Evolutionary conservation across 2,888 invertebrate genomes (phyloP).

Genomic region (Orchesella flavescens): DNA sequence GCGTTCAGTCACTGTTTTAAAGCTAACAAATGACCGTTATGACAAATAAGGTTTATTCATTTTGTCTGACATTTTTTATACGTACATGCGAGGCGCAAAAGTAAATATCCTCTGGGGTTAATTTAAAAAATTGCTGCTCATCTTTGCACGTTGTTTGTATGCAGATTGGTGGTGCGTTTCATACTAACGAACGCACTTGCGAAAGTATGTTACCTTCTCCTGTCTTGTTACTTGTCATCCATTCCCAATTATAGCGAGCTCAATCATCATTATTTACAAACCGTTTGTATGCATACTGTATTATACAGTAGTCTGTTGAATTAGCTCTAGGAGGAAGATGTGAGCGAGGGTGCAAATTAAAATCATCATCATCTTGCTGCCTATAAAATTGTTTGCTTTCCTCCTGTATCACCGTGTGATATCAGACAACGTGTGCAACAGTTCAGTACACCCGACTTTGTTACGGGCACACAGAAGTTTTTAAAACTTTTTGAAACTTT

Average conservation of each 20-base stretch:
- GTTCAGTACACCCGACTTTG: neutral
- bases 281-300: conserved; percentile 1
- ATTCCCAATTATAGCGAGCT: conserved; percentile 43
- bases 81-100: neutral
- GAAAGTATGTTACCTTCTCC: conserved; percentile 2
- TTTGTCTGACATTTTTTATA: neutral
- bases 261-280: conserved; percentile 31
- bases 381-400: neutral
- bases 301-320: neutral
- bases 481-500: too few relatives aligned
- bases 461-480: too few relatives aligned
- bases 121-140: conserved; percentile 11
- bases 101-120: conserved; percentile 44
- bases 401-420: conserved; percentile 2
- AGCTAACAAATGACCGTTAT: conserved; percentile 47
- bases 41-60: conserved; percentile 30
- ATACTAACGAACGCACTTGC: neutral
- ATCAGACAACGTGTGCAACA: neutral
- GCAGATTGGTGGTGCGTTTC: neutral
- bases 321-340: conserved; percentile 11
- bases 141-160: neutral
- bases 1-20: conserved; percentile 21
- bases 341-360: conserved; percentile 1
- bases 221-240: conserved; percentile 36
- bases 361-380: conserved; percentile 18